Base-by-base conservation (phyloP, 1,140 invertebrate genomes). In the Galendromus occidentalis region DNA sequence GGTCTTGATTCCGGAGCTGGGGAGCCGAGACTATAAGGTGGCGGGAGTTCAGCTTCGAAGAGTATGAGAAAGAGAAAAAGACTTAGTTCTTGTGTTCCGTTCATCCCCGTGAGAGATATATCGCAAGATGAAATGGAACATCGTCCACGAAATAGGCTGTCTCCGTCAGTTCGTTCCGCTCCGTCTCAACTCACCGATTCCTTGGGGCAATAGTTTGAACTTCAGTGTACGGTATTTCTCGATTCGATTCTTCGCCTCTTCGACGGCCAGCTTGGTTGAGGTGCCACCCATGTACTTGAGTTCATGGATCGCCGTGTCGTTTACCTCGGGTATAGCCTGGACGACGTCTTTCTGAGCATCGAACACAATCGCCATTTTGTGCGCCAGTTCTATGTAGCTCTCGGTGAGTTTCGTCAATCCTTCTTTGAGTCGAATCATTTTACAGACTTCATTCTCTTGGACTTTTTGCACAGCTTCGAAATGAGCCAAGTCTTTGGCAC, bases 361-460 rank as follows among this genome's bases (percentile, higher is more conserved):
- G 72, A 79, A 80, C 39, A 81, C 75, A 25, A 76, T 73, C 67
- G 74, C 70, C 70, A 75, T 75, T 70, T 80, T 78, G 33, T 76
- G 72, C 14, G 76, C 76, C 66, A 80, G 68, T 44, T 76, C 76
- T 7, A 80, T 68, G 68, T 80, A 80, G 25, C 77, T 74, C 64
- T 79, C 75, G 22, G 77, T 77, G 39, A 81, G 69, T 69, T 78
- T 78, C 20, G 76, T 66, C 9, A 81, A 69, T 0, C 79, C 79
- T 70, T 79, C 76, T 66, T 79, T 79, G 6, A 80, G 65, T n/a
- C 79, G 69, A 9, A 80, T 78, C 67, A 81, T 70, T 70, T 81
- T 81, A 0, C 79, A 73, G 17, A 76, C 75, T 74, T 81, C 80
- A 71, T 80, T 80, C 69, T 81, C 79, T 47, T 75, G 71, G 17